Conservation (phyloP, 2,888 invertebrate genomes). For the Noctua janthe region DNA sequence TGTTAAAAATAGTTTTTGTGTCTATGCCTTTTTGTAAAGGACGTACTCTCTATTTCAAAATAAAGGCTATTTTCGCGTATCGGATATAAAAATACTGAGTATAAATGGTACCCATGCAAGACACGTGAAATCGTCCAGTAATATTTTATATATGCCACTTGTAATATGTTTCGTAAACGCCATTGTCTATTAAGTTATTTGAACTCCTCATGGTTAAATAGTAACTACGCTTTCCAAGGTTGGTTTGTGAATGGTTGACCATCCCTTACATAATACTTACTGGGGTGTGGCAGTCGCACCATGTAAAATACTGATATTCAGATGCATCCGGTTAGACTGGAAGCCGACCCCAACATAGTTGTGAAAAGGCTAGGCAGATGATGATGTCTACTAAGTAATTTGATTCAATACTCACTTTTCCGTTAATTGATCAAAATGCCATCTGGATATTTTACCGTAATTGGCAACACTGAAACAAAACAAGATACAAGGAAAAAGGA, state of each 20-base stretch:
- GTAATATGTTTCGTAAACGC: background rate
- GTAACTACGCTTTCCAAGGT: no score
- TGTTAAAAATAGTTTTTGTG: no score
- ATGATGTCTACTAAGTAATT: background rate
- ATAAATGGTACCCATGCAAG: no score
- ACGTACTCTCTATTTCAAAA: background rate
- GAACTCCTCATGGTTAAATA: background rate
- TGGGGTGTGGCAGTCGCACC: no score
- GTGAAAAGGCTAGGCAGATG: no score
- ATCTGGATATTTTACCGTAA: background rate
- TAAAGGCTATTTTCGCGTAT: background rate
- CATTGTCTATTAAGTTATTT: background rate
- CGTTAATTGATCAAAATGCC: background rate
- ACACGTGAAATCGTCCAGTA: background rate
- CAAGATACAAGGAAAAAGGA: background rate
- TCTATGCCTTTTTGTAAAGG: background rate
- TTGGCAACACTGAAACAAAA: conserved; percentile 9
- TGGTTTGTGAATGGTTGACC: no score
- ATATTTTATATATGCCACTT: background rate
- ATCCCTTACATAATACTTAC: no score
- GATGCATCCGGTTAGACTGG: no score
- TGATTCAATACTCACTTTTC: background rate
- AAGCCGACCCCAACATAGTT: no score
- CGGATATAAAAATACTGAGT: no score
- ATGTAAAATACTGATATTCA: no score